Evolutionary conservation across 2,888 invertebrate genomes (phyloP).

Genomic region (Pyrocoelia pectoralis): DNA sequence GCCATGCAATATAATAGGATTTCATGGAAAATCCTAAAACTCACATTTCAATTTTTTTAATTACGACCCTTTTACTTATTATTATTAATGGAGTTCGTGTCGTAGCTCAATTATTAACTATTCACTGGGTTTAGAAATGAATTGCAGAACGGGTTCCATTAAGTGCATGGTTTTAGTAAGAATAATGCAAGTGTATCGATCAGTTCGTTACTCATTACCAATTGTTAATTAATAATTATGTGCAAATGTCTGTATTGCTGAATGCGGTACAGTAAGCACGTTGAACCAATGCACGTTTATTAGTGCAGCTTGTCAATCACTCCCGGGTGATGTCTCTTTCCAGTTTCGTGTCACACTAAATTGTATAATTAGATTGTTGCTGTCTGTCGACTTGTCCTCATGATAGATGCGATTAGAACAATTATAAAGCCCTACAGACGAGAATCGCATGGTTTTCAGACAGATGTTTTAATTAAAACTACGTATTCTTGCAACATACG

Average conservation of each 20-base stretch:
- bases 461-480: constrained; percentile 38
- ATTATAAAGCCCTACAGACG: constrained; percentile 48
- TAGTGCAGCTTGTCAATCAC: constrained; percentile 57
- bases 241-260: constrained; percentile 16
- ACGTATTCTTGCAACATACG: constrained; percentile 35
- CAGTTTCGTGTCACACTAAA: constrained; percentile 53
- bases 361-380: constrained; percentile 58
- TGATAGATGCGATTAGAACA: constrained; percentile 55
- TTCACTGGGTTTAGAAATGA: background rate
- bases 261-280: constrained; percentile 25
- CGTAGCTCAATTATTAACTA: background rate
- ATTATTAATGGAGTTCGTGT: background rate
- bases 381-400: constrained; percentile 53
- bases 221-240: constrained; percentile 16
- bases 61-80: no score
- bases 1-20: background rate
- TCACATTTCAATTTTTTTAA: no score
- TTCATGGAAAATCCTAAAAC: no score
- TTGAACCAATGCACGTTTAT: constrained; percentile 46
- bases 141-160: background rate
- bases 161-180: background rate
- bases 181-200: constrained; percentile 16
- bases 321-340: constrained; percentile 49
- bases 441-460: constrained; percentile 33
- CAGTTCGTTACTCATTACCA: constrained; percentile 14